A percentile compares a stretch with the other conserved stretches of the same genome.
Conservation (phyloP, 2,113 vertebrate genomes). For the Calypte anna region DNA sequence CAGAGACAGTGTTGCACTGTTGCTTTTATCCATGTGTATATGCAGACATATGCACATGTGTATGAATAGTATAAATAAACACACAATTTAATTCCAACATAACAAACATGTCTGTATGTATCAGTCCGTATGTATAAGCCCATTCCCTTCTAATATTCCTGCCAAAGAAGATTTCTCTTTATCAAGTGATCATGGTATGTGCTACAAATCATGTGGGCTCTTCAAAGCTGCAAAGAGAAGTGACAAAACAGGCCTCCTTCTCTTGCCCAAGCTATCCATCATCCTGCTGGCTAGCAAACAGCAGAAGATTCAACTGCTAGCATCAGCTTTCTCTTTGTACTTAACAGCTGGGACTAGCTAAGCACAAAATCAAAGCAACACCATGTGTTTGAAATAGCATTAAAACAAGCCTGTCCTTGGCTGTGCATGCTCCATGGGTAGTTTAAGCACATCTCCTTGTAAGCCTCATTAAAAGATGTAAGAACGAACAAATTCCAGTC, state of each 20-base stretch:
- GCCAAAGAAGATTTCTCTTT: not conserved
- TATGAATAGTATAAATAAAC: fast-evolving
- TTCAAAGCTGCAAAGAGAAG: not conserved
- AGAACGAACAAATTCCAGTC: slow-evolving; percentile 1
- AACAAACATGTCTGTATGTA: not conserved
- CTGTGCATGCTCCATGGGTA: not conserved
- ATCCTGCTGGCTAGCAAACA: not conserved
- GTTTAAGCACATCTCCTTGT: not conserved
- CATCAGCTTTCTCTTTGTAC: not conserved
- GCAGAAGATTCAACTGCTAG: not conserved
- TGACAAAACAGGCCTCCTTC: not conserved
- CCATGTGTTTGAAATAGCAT: not conserved
- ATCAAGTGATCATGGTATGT: not conserved
- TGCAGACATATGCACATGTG: not conserved
- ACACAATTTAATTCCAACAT: not conserved
- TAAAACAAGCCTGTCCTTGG: not conserved
- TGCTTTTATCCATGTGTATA: not conserved
- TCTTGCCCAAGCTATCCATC: not conserved
- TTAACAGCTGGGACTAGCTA: not conserved
- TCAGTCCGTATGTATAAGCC: not conserved
- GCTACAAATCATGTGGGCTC: not conserved
- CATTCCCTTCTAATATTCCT: not conserved
- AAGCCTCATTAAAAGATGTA: not conserved
- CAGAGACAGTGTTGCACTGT: not conserved
- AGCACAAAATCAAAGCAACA: not conserved